Base-by-base conservation (phyloP, 2,888 invertebrate genomes). In the Drosophila siamana region DNA sequence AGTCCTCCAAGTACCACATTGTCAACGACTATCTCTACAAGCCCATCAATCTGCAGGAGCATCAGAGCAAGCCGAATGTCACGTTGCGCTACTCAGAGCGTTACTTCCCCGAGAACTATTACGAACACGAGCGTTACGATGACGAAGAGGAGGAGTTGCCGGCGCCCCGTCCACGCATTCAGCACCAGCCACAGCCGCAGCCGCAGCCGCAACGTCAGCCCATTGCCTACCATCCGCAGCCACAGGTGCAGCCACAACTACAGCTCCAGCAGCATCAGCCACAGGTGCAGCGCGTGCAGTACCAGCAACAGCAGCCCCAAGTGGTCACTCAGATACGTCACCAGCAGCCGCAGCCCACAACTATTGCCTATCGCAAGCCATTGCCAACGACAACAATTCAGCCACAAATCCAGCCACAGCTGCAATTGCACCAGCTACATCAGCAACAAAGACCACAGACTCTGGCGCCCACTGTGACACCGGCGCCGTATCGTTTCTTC, bases 21-120 rank as follows among this genome's bases (percentile, higher is more conserved):
- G 97, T 98, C 78, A 98, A 98, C 92, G 98, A 98, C 77, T 98
- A 97, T 92, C 93, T 98, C 22, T 98, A 98, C 94, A 95, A 96
- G 87, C 97, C 97, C 2, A 93, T 97, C 89, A 97, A 97, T 91
- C 94, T 95, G 72, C 96, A 96, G 87, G 97, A 97, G 91, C 95
- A 95, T 52, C 95, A 96, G 90, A 94, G 93, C 80, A 96, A 95
- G 80, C 97, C 97, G 26, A 97, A 96, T 90, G 94, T 96, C 3
- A 95, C 96, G 7, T 93, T 95, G 52, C 94, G 95, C 89, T 97
- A 97, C 92, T 96, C 96, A 57, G 97, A 97, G 90, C 93, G 97
- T 80, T 97, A 95, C 91, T 97, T 96, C 92, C 97, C 97, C 0
- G 94, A 96, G 67, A 95, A 95, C 89, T 95, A 95, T 74, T 96